These are phyloP conservation scores for Enteromius anoplus DNA, from an alignment of 2,797 vertebrate species.

Conservation along the genomic window DNA sequence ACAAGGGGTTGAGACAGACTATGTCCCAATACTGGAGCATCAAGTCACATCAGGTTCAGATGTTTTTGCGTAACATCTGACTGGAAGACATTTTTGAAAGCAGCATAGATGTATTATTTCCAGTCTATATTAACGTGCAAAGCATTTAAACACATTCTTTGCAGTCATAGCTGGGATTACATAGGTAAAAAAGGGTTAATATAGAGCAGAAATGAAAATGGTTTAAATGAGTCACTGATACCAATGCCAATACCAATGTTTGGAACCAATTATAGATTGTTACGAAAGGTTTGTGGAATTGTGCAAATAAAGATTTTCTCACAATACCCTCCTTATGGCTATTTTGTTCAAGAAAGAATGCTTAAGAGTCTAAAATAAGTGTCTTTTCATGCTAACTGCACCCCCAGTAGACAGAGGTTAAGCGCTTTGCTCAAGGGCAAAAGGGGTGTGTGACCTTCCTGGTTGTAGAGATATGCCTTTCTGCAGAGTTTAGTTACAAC, in stretches of 20 bases:
- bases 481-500: constrained; percentile 11
- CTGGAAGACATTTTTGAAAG: background rate
- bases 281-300: constrained; percentile 26
- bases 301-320: background rate
- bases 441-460: background rate
- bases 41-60: background rate
- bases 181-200: background rate
- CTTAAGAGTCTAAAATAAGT: background rate
- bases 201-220: constrained; percentile 1
- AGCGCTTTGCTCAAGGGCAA: constrained; percentile 3
- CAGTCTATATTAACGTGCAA: too few species aligned
- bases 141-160: background rate
- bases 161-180: background rate
- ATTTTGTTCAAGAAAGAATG: background rate
- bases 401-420: background rate
- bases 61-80: constrained; percentile 3
- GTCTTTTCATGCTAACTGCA: background rate
- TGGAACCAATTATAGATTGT: constrained; percentile 11
- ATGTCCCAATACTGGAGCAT: background rate
- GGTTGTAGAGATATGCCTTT: background rate
- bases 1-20: background rate
- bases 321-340: background rate
- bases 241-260: constrained; percentile 19
- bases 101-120: background rate
- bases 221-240: constrained; percentile 23